Conservation (phyloP, 2,888 invertebrate genomes). For the Conops quadrifasciatus region DNA sequence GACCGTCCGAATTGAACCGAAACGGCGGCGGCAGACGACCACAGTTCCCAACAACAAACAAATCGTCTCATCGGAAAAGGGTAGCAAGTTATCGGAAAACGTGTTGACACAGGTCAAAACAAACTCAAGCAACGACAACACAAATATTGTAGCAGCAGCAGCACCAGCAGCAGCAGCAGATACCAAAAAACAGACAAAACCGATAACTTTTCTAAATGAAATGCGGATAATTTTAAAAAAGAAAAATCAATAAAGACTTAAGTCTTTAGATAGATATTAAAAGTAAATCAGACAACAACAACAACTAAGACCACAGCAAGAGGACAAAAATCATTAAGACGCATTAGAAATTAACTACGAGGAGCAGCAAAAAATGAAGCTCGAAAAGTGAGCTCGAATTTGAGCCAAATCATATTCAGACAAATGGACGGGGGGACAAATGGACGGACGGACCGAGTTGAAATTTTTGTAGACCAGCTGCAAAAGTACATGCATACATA, state of each 20-base stretch:
- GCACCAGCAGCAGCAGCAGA: not conserved
- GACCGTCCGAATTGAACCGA: too few species aligned
- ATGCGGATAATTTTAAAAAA: not conserved
- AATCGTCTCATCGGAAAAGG: too few species aligned
- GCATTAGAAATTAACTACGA: too few species aligned
- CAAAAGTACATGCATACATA: not conserved
- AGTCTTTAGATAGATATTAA: too few species aligned
- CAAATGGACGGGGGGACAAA: not conserved
- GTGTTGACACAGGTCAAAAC: slow-evolving; percentile 14
- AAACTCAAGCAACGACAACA: not conserved
- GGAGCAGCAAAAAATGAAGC: not conserved
- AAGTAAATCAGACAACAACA: slow-evolving; percentile 15
- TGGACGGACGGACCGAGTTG: too few species aligned
- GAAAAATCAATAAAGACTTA: slow-evolving; percentile 20
- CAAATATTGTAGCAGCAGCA: too few species aligned
- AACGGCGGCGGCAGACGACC: too few species aligned
- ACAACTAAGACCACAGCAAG: not conserved
- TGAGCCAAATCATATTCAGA: slow-evolving; percentile 23
- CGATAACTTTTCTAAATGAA: too few species aligned
- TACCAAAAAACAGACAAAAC: not conserved
- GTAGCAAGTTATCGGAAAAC: too few species aligned
- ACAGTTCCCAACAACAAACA: too few species aligned
- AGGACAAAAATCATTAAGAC: not conserved
- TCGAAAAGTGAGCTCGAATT: not conserved
- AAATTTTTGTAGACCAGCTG: slow-evolving; percentile 20